These are phyloP conservation scores for Rafetus swinhoei DNA, from an alignment of 2,113 vertebrate genomes.

Conservation along the genomic window DNA sequence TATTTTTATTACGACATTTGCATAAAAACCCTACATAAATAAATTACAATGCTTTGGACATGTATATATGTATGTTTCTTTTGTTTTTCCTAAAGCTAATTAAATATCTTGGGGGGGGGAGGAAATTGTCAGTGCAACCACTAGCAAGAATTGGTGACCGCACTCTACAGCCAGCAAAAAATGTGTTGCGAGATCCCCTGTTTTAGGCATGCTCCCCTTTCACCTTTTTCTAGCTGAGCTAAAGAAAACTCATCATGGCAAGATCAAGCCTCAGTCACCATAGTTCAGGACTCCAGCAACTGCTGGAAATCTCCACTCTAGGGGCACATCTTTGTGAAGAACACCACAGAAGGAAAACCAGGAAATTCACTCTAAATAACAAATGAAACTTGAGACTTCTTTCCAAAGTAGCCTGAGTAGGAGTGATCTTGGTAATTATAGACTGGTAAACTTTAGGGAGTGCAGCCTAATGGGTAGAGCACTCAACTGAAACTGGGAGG, in stretches of 20 bases:
- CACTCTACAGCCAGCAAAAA: too few relatives aligned
- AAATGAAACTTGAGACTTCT: neutral
- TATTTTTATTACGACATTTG: too few relatives aligned
- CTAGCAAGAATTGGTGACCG: too few relatives aligned
- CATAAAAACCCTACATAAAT: too few relatives aligned
- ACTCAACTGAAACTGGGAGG: neutral
- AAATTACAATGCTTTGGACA: too few relatives aligned
- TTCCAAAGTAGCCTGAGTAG: neutral
- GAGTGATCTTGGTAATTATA: neutral
- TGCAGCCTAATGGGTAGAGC: neutral
- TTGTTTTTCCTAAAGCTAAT: too few relatives aligned
- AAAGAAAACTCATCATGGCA: neutral
- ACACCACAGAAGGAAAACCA: neutral
- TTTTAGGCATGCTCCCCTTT: neutral
- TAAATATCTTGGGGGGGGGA: too few relatives aligned
- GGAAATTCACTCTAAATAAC: neutral
- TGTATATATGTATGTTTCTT: too few relatives aligned
- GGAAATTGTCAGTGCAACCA: too few relatives aligned
- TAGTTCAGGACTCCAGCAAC: neutral
- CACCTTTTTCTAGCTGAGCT: neutral
- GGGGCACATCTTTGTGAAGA: neutral
- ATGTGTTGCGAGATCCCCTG: too few relatives aligned
- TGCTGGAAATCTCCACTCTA: neutral
- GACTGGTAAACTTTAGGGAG: neutral
- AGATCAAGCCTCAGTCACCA: neutral